Percentiles rank a stretch among this genome's conserved stretches.
phyloP scores from a whole-genome alignment of 2,888 invertebrate genomes.

The Cryptocheilus praepositus region DNA sequence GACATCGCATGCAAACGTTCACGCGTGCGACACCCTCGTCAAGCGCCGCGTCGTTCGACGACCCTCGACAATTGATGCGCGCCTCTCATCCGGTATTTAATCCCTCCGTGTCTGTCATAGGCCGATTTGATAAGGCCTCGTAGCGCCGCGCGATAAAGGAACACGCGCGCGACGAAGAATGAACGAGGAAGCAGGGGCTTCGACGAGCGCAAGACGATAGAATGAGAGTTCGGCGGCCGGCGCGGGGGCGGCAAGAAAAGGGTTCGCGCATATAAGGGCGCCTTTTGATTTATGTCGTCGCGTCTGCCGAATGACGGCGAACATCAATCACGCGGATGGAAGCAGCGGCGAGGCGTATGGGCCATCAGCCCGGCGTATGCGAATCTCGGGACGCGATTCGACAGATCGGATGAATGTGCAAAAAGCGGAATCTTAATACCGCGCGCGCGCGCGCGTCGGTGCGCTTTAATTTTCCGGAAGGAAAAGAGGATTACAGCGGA shows the following conservation, averaged over 20 bases:
- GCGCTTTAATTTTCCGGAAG: background rate
- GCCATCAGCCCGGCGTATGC: constrained; percentile 32
- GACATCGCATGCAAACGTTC: constrained; percentile 37
- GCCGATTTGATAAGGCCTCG: constrained; percentile 51
- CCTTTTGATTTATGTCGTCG: constrained; percentile 65
- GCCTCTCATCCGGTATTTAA: constrained; percentile 55
- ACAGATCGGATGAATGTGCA: constrained; percentile 42
- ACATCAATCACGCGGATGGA: constrained; percentile 60
- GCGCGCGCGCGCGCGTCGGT: constrained; percentile 2
- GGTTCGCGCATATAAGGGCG: constrained; percentile 37
- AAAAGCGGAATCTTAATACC: constrained; percentile 26
- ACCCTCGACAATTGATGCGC: constrained; percentile 55
- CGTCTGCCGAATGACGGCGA: constrained; percentile 56
- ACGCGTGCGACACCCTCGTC: constrained; percentile 28
- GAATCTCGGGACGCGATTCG: constrained; percentile 38
- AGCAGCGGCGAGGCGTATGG: constrained; percentile 31
- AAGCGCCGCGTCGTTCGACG: constrained; percentile 13
- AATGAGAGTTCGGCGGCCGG: background rate
- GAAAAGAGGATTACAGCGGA: too few relatives aligned
- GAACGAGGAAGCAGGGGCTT: background rate
- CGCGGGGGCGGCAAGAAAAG: constrained; percentile 38
- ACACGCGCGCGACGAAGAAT: constrained; percentile 29
- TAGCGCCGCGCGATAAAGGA: constrained; percentile 25
- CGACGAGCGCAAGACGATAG: background rate
- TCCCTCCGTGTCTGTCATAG: constrained; percentile 56